A percentile compares a stretch with the other conserved stretches of the same genome.
Evolutionary conservation across 2,888 invertebrate genomes (phyloP).

Genomic region (Lithophane ornitopus): DNA sequence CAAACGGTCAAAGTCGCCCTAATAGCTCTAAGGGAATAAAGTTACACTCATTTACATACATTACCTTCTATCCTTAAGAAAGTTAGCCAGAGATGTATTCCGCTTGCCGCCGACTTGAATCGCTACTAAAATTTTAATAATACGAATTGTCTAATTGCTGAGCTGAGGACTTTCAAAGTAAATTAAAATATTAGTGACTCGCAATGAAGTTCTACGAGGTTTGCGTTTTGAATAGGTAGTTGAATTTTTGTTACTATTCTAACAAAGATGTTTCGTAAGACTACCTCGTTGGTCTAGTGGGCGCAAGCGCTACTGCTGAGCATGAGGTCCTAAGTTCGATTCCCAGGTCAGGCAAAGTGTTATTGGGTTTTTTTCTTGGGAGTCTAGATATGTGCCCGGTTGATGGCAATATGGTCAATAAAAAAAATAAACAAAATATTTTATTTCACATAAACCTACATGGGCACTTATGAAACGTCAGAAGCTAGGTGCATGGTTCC

Average conservation of each 20-base stretch:
- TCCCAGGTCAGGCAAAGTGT: too few relatives aligned
- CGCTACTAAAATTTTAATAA: constrained; percentile 66
- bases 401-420: too few relatives aligned
- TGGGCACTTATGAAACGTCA: too few relatives aligned
- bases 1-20: constrained; percentile 86
- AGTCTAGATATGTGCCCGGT: too few relatives aligned
- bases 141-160: constrained; percentile 66
- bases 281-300: too few relatives aligned
- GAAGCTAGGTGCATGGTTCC: too few relatives aligned
- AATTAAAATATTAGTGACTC: constrained; percentile 60
- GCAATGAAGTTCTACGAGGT: constrained; percentile 46
- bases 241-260: constrained; percentile 14
- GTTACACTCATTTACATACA: constrained; percentile 87
- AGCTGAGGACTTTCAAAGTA: constrained; percentile 59
- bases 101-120: constrained; percentile 64
- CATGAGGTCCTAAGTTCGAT: too few relatives aligned
- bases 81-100: constrained; percentile 73
- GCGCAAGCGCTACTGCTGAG: too few relatives aligned
- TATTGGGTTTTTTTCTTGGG: too few relatives aligned
- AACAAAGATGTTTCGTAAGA: background rate
- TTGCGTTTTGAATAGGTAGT: constrained; percentile 52
- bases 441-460: too few relatives aligned
- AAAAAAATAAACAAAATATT: too few relatives aligned
- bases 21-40: constrained; percentile 85
- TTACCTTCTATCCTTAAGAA: constrained; percentile 83